Base-by-base conservation (phyloP, 2,113 vertebrate species). In the Nannobrachium achirus region DNA sequence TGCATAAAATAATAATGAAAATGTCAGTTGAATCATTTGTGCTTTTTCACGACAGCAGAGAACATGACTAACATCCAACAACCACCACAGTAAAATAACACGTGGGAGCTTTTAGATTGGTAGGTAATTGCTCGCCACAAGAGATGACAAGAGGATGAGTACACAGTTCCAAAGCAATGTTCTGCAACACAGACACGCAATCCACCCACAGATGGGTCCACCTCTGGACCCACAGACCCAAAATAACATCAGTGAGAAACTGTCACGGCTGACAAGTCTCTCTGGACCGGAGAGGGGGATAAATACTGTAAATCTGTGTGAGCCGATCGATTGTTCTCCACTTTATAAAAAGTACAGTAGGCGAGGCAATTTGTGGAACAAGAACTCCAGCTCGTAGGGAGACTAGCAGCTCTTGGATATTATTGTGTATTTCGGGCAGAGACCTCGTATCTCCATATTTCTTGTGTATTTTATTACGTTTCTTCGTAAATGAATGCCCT, bases 361-460 rank as follows among this genome's bases (percentile, higher is more conserved):
- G 53, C 56, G 56, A 71, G 63, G 76, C 76, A 82, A 87, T 85
- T 87, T 86, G 78, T 59, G 42, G 48, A 84, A 89, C 77, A 64
- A 68, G 62, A 59, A 64, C 69, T 59, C 13, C 4, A 39, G 72
- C 62, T 72, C 18, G 49, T 74, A 18, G 25, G 25, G 18, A 38
- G 38, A 69, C 59, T 63, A 39, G 41, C 55, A 19, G 39, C 62
- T 44, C 14, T 19, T 14, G 40, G 67, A 69, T 66, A 25, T 57
- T 57, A 5, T 33, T 33, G 25, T n/a, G n/a, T n/a, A 33, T 33
- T 33, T 33, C 6, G 25, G 25, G 25, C 25, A 33, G 25, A 33
- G 25, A 33, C 25, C 25, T 33, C 25, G 2, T 33, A 33, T 33
- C 25, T 4, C 25, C 25, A 1, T 33, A 33, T 33, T 33, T 33